phyloP scores from a whole-genome alignment of 2,113 vertebrate species.

The Malurus cyaneus region DNA sequence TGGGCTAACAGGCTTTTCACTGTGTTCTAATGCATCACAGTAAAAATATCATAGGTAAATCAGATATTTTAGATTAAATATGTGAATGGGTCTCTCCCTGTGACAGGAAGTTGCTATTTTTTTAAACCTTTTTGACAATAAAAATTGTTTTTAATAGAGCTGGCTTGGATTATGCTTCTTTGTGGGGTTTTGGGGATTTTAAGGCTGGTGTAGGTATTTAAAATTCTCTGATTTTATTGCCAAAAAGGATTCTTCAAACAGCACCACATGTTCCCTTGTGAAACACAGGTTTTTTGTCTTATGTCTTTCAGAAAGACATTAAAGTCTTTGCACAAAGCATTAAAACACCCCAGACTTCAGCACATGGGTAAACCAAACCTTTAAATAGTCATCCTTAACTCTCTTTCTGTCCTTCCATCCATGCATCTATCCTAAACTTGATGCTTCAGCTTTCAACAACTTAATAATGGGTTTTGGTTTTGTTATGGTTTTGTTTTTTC shows the following conservation, averaged over 20 bases:
- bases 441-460: background rate
- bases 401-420: background rate
- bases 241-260: background rate
- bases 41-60: background rate
- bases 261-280: background rate
- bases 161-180: fast-evolving
- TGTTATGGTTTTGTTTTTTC: background rate
- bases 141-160: background rate
- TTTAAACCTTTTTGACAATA: background rate
- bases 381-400: background rate
- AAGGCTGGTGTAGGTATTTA: background rate
- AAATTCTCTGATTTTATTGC: background rate
- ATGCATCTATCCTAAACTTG: background rate
- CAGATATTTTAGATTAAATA: background rate
- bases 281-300: background rate
- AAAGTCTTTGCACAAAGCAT: background rate
- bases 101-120: background rate
- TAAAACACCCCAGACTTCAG: background rate
- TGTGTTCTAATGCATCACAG: background rate
- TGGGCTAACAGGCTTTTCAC: background rate
- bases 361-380: fast-evolving
- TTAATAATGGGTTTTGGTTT: fast-evolving
- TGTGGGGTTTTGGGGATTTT: background rate
- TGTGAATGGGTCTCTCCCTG: background rate
- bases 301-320: background rate